Percentiles rank a stretch among this genome's conserved stretches.
Evolutionary conservation across 2,113 vertebrate genomes (phyloP).

Genomic region (Motacilla tschutschensis): DNA sequence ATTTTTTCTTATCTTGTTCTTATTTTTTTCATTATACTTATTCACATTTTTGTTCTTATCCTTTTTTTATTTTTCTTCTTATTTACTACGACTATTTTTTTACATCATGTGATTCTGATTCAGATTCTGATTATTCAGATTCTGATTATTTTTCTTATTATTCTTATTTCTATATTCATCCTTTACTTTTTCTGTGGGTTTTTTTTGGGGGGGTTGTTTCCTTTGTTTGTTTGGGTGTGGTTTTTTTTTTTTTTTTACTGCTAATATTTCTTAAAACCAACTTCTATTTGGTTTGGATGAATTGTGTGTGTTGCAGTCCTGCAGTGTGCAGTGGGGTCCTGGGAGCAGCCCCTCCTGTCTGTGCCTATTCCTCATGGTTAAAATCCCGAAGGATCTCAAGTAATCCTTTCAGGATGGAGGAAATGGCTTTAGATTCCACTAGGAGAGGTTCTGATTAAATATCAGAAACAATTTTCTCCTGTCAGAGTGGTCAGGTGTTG

Average conservation of each 20-base stretch:
- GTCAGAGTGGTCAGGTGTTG: background rate
- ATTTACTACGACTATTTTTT: background rate
- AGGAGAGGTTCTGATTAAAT: background rate
- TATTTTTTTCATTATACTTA: background rate
- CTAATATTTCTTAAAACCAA: background rate
- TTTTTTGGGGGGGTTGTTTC: too few species aligned
- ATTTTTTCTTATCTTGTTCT: background rate
- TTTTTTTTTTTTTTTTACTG: background rate
- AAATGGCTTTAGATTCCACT: background rate
- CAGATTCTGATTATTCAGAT: background rate
- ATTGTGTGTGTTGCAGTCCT: background rate
- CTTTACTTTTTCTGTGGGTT: background rate
- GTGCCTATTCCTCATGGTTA: background rate
- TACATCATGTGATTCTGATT: background rate
- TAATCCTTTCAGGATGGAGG: background rate
- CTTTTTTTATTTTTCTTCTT: background rate
- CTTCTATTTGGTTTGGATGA: background rate
- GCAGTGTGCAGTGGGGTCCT: background rate
- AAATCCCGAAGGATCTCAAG: background rate
- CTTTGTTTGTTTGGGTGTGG: background rate
- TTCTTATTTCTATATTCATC: background rate
- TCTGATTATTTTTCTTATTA: background rate
- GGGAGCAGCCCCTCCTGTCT: background rate
- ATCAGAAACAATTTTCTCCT: background rate
- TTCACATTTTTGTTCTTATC: background rate